These are phyloP conservation scores for Nycticebus coucang DNA, from an alignment of 2,113 vertebrate genomes.

Conservation along the genomic window DNA sequence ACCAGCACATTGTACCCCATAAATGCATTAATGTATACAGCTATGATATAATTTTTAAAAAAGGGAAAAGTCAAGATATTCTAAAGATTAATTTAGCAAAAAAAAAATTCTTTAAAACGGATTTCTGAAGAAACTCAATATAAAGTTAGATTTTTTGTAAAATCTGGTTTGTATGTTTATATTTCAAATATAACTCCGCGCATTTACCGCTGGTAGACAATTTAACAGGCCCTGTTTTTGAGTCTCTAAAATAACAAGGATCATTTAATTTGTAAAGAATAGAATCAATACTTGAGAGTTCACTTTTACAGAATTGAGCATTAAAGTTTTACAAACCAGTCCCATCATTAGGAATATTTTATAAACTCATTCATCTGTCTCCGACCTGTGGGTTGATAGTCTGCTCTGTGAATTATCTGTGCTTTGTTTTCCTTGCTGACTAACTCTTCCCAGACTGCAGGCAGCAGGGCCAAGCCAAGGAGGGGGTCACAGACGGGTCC, in stretches of 20 bases:
- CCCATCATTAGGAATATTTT: neutral
- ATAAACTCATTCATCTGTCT: neutral
- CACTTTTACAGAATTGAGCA: neutral
- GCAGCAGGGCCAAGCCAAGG: constrained; percentile 17
- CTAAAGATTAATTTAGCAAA: no score
- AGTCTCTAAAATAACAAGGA: neutral
- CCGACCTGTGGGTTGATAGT: neutral
- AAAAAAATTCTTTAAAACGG: neutral
- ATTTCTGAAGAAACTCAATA: neutral
- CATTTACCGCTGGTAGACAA: neutral
- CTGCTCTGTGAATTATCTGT: neutral
- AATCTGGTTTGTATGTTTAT: neutral
- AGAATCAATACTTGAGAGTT: neutral
- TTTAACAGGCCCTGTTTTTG: neutral
- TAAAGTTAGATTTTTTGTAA: neutral
- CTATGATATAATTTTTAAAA: no score
- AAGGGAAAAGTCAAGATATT: no score
- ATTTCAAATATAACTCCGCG: neutral
- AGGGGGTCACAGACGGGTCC: neutral
- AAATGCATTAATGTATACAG: no score
- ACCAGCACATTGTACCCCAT: no score
- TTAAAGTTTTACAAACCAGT: neutral
- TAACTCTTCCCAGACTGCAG: neutral
- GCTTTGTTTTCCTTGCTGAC: neutral
- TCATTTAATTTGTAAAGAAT: neutral